phyloP scores from a whole-genome alignment of 2,797 vertebrate genomes.

The Adelosebastes latens region DNA sequence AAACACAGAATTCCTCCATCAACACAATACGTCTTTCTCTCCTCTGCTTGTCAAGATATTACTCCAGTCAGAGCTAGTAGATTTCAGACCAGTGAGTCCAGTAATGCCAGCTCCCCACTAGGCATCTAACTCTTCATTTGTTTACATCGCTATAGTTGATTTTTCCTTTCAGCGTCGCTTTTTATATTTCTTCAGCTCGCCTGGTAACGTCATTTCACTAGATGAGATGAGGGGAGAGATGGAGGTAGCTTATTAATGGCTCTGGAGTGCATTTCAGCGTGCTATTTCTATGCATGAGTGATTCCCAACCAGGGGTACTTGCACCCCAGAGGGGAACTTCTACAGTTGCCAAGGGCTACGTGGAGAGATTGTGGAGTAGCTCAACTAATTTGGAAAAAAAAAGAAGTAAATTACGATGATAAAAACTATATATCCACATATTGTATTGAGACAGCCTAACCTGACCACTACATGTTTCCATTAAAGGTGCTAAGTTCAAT shows the following conservation, averaged over 20 bases:
- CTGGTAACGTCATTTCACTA: not conserved
- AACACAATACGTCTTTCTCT: not conserved
- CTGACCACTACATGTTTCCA: not conserved
- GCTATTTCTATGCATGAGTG: not conserved
- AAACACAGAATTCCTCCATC: not conserved
- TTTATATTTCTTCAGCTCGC: not conserved
- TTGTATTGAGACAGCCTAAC: not conserved
- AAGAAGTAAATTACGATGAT: not conserved
- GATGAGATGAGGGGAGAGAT: not conserved
- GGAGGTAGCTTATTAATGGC: not conserved
- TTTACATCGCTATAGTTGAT: not conserved
- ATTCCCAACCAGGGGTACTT: not conserved
- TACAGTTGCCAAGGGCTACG: not conserved
- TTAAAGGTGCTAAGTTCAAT: not conserved
- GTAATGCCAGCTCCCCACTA: not conserved
- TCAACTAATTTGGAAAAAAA: not conserved
- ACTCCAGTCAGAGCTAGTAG: not conserved
- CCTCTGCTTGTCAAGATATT: not conserved
- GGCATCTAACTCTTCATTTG: slow-evolving; percentile 3
- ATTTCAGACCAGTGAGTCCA: not conserved
- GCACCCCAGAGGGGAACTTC: not conserved
- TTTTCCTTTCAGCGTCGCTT: not conserved
- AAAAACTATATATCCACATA: not conserved
- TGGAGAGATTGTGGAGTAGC: not conserved
- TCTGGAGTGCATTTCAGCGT: not conserved